phyloP scores from a whole-genome alignment of 1,140 invertebrate genomes.

The Platyura marginata region DNA sequence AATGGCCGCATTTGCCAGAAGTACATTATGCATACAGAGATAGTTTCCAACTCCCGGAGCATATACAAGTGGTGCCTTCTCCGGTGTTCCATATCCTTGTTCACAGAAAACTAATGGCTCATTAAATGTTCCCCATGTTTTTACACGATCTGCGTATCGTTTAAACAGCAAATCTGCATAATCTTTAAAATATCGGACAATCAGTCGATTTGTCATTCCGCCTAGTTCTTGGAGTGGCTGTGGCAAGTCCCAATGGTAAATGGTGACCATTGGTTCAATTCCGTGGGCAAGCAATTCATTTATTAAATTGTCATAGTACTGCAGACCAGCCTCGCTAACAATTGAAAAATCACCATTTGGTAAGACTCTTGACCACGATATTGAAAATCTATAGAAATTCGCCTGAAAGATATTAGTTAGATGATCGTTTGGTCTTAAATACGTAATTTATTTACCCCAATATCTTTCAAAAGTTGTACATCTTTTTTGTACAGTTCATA shows the following conservation, averaged over 20 bases:
- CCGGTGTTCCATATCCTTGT: slow-evolving; percentile 18
- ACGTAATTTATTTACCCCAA: background rate
- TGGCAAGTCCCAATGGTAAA: slow-evolving; percentile 39
- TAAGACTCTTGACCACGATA: slow-evolving; percentile 35
- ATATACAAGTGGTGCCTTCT: slow-evolving; percentile 22
- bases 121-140: slow-evolving; percentile 28
- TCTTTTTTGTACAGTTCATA: slow-evolving; percentile 31
- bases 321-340: slow-evolving; percentile 32
- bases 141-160: slow-evolving; percentile 29
- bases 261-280: slow-evolving; percentile 33
- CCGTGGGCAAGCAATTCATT: slow-evolving; percentile 31
- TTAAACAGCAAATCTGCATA: slow-evolving; percentile 30
- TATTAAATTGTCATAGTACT: slow-evolving; percentile 42
- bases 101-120: slow-evolving; percentile 25
- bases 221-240: slow-evolving; percentile 34
- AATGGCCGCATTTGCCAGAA: slow-evolving; percentile 33
- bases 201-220: slow-evolving; percentile 31
- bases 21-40: slow-evolving; percentile 28
- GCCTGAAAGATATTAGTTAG: slow-evolving; percentile 3
- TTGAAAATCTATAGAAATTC: slow-evolving; percentile 28
- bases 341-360: slow-evolving; percentile 32
- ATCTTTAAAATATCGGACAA: slow-evolving; percentile 30
- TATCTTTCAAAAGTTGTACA: slow-evolving; percentile 24
- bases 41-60: slow-evolving; percentile 27
- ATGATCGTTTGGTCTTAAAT: too few relatives aligned